Base-by-base conservation (phyloP, 1,140 invertebrate genomes). In the Drosophila paulistorum region DNA sequence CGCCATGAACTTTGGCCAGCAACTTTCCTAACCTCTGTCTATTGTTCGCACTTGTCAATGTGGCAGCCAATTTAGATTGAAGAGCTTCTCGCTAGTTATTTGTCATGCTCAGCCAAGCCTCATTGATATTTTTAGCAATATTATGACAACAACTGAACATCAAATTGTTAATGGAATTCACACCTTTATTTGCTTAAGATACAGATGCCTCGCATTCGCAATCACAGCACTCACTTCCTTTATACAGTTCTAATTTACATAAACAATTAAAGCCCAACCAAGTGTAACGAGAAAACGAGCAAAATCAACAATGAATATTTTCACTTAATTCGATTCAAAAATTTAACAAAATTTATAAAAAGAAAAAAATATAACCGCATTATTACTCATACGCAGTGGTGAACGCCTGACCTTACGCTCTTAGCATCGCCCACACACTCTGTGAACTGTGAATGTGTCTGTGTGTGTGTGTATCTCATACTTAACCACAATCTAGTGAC, bases 321-420 rank as follows among this genome's bases (percentile, higher is more conserved):
- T 17, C 17, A 55, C 57, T 45, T 65, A 67, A 63, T 30, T 17
- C 23, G 20, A 3, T 51, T 51, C 10, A 51, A 51, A 51, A 51
- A 23, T 23, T 51, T 17, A 51, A 57, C 33, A 39, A 67, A 65
- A 65, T 45, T 42, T 55, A 17, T 9, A 48, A 48, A 48, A 17
- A 26, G 2, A 26, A 26, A 4, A 2, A 26, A 0, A 26, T 4
- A 51, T 81, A 81, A 81, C 17, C 14, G 20, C 45, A 23, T 72
- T 81, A 75, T 85, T 85, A 81, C 81, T 85, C 81, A 85, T 78
- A 86, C 81, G 82, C 81, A 81, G 74, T 86, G 81, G 78, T 85
- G 81, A 85, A 86, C 82, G 81, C 70, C 74, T 85, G 81, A 85
- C 81, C 81, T 85, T 85, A 86, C 51, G 14, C 48, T 48, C 17